Conservation (phyloP, 2,113 vertebrate genomes). For the Pangasianodon hypophthalmus region DNA sequence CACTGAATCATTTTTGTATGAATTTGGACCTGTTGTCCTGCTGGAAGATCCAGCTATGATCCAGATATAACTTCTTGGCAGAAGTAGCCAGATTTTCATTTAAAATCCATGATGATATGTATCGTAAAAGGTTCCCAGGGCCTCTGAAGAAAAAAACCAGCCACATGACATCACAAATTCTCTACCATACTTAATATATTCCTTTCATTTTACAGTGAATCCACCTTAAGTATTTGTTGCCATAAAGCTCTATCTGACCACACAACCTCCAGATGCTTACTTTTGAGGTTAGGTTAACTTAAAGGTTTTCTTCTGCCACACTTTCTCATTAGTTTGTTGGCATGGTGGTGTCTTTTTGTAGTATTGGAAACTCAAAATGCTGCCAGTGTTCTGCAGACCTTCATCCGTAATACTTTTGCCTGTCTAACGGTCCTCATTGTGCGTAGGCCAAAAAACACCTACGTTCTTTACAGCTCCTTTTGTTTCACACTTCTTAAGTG, state of each 20-base stretch:
- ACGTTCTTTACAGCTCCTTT: not conserved
- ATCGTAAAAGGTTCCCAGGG: no score
- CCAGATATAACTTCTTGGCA: no score
- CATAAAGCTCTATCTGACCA: not conserved
- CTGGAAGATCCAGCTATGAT: no score
- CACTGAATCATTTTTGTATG: no score
- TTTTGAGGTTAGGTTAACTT: not conserved
- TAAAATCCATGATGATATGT: no score
- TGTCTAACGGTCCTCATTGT: not conserved
- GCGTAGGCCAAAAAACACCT: not conserved
- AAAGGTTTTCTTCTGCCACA: not conserved
- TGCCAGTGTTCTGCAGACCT: not conserved
- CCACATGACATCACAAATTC: not conserved
- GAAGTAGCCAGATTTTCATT: no score
- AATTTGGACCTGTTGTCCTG: no score
- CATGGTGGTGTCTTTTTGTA: not conserved
- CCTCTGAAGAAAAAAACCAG: no score
- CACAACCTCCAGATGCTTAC: not conserved
- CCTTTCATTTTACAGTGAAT: not conserved
- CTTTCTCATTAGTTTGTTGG: not conserved
- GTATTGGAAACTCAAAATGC: not conserved
- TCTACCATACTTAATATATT: not conserved
- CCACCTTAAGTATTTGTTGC: no score
- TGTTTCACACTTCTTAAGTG: not conserved
- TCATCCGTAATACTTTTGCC: not conserved